Conservation (phyloP, 2,797 vertebrate genomes). For the Sebastes trivittatus region DNA sequence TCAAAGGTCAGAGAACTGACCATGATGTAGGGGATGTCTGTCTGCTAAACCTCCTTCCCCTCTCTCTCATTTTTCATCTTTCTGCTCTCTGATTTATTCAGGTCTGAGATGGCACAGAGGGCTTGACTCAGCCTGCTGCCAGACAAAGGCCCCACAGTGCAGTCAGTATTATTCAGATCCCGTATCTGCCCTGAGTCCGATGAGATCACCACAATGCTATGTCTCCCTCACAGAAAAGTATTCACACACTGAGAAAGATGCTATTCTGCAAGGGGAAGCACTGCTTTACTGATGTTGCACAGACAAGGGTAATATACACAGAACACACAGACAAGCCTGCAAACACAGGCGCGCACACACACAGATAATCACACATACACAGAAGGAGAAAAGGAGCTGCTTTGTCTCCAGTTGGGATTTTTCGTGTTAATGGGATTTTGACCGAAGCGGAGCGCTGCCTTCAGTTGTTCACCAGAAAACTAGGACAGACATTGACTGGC, state of each 20-base stretch:
- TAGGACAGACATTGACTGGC: background rate
- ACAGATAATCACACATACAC: conserved; percentile 3
- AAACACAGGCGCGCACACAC: background rate
- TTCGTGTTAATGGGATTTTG: conserved; percentile 61
- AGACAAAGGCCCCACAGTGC: conserved; percentile 81
- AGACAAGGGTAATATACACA: conserved; percentile 62
- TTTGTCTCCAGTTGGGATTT: conserved; percentile 71
- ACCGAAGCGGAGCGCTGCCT: background rate
- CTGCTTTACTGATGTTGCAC: conserved; percentile 61
- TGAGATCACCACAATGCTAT: conserved; percentile 85
- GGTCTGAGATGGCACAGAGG: conserved; percentile 63
- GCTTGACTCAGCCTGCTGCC: conserved; percentile 74
- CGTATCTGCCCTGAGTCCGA: conserved; percentile 72
- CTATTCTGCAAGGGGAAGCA: conserved; percentile 66
- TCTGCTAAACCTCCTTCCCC: conserved; percentile 13
- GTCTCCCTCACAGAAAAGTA: conserved; percentile 73
- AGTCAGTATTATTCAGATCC: conserved; percentile 73
- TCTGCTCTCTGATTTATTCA: conserved; percentile 60
- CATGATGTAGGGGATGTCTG: conserved; percentile 32
- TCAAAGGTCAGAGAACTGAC: conserved; percentile 42
- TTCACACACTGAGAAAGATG: conserved; percentile 72
- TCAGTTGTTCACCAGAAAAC: conserved; percentile 38
- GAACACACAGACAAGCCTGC: conserved; percentile 16
- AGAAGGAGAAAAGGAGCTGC: conserved; percentile 56
- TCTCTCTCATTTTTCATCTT: conserved; percentile 60